A percentile compares a stretch with the other conserved stretches of the same genome.
phyloP scores from a whole-genome alignment of 2,888 invertebrate species.

The Trissolcus brochymenae region DNA sequence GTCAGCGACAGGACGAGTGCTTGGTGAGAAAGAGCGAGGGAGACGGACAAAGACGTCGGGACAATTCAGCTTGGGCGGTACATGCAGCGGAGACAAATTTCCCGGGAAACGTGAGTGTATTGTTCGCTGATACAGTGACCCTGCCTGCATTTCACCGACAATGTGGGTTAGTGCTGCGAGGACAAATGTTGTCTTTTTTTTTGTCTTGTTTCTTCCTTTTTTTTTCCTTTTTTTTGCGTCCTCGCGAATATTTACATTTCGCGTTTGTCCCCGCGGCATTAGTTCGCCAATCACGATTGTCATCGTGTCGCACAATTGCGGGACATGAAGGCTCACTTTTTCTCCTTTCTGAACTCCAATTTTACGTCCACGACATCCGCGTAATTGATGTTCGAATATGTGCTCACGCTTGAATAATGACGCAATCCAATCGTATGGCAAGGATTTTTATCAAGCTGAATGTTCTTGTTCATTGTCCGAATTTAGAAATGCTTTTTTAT shows the following conservation, averaged over 20 bases:
- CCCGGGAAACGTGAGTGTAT: slow-evolving; percentile 38
- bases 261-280: slow-evolving; percentile 18
- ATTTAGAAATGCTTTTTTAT: too few relatives aligned
- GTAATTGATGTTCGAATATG: slow-evolving; percentile 1
- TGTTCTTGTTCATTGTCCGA: too few relatives aligned
- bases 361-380: background rate
- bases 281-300: background rate
- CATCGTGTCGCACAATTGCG: background rate
- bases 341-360: background rate
- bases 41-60: slow-evolving; percentile 37
- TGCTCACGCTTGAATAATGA: background rate
- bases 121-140: slow-evolving; percentile 40
- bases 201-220: slow-evolving; percentile 12
- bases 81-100: slow-evolving; percentile 46
- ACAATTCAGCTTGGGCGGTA: slow-evolving; percentile 43
- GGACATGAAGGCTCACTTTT: background rate
- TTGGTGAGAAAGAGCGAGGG: background rate
- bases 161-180: slow-evolving; percentile 43
- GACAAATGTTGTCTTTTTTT: slow-evolving; percentile 34
- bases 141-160: slow-evolving; percentile 13
- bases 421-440: too few relatives aligned
- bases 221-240: background rate
- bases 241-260: slow-evolving; percentile 35
- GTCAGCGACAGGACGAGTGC: background rate
- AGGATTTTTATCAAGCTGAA: too few relatives aligned